A percentile compares a stretch with the other conserved stretches of the same genome.
These are phyloP conservation scores for Drosophila lacicola DNA, from an alignment of 2,888 invertebrate species.

Conservation along the genomic window DNA sequence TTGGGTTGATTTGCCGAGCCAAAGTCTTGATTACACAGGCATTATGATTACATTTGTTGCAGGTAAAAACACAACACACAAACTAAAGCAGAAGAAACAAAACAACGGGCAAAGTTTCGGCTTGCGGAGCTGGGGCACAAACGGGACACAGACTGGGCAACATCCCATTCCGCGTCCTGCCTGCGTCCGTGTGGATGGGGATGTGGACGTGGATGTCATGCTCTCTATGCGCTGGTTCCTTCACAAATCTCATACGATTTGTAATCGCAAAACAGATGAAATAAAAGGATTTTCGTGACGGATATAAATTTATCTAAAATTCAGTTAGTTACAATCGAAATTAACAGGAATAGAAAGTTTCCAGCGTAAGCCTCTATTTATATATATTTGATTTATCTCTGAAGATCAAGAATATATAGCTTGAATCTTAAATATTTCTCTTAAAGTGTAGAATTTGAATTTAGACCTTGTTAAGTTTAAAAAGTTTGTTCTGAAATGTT, in stretches of 20 bases:
- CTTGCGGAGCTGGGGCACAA: too few species aligned
- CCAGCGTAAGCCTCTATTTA: too few species aligned
- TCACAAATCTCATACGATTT: slow-evolving; percentile 2
- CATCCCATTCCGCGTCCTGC: slow-evolving; percentile 26
- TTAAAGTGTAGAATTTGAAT: too few species aligned
- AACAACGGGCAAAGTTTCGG: slow-evolving; percentile 15
- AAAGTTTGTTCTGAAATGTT: too few species aligned
- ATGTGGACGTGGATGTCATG: slow-evolving; percentile 4
- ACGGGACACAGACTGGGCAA: background rate
- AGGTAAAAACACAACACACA: slow-evolving; percentile 13
- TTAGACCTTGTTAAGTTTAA: too few species aligned
- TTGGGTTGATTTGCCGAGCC: background rate
- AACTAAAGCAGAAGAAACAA: slow-evolving; percentile 19
- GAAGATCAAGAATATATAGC: too few species aligned
- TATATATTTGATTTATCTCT: too few species aligned
- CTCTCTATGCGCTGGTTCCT: background rate
- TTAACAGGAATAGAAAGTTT: too few species aligned
- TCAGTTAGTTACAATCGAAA: too few species aligned
- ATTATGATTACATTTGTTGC: slow-evolving; percentile 48
- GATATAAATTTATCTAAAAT: too few species aligned
- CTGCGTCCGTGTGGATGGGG: background rate
- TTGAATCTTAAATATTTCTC: too few species aligned
- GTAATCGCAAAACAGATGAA: background rate
- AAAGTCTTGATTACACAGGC: slow-evolving; percentile 42
- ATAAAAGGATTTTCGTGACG: background rate